phyloP scores from a whole-genome alignment of 2,113 vertebrate genomes.

The Raja brachyura region DNA sequence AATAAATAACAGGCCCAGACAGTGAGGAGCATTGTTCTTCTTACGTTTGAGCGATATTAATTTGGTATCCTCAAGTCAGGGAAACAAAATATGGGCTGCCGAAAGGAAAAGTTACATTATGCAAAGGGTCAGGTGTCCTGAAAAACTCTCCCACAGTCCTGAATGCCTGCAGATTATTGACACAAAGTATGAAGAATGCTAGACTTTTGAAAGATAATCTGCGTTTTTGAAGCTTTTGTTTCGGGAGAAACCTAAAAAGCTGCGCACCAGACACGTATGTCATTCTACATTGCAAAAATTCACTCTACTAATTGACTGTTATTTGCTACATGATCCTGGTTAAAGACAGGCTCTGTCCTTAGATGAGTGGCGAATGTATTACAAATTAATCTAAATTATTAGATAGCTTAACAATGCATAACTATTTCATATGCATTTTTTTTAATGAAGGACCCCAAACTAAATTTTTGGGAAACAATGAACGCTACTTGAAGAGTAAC shows the following conservation, averaged over 20 bases:
- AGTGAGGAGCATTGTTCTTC: not conserved
- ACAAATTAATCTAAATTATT: slow-evolving; percentile 15
- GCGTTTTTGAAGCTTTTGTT: slow-evolving; percentile 15
- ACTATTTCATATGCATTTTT: not conserved
- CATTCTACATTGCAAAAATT: not conserved
- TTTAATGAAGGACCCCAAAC: not conserved
- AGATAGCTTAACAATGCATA: not conserved
- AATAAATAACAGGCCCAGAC: not conserved
- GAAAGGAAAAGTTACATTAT: not conserved
- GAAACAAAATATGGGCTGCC: not conserved
- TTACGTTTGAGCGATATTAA: not conserved
- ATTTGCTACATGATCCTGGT: slow-evolving; percentile 17
- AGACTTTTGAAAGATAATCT: not conserved
- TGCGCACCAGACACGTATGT: not conserved
- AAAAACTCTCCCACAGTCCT: slow-evolving; percentile 3
- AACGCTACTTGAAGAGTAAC: not conserved
- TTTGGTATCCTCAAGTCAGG: not conserved
- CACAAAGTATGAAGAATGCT: not conserved
- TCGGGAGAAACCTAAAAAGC: not conserved
- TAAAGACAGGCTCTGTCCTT: not conserved
- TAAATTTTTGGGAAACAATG: not conserved
- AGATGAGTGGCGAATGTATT: not conserved
- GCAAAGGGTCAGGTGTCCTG: not conserved
- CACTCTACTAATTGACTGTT: not conserved
- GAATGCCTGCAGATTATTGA: not conserved